These are phyloP conservation scores for Orchesella cincta DNA, from an alignment of 1,140 invertebrate genomes.

Conservation along the genomic window DNA sequence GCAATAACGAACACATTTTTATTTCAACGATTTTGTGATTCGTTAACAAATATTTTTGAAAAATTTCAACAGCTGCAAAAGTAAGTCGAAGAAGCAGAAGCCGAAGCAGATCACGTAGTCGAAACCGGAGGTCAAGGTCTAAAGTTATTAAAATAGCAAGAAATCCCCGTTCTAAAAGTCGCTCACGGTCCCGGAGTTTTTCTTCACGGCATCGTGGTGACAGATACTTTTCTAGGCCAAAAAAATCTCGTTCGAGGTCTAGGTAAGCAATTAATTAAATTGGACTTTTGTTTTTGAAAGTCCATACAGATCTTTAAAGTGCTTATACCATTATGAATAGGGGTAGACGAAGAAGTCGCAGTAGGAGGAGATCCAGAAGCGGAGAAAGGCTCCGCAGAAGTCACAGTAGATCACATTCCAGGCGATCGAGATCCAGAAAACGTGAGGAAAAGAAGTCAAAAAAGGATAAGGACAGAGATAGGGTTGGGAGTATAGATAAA, in stretches of 20 bases:
- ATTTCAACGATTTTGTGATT: no score
- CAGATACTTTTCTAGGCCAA: slow-evolving; percentile 49
- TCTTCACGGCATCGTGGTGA: slow-evolving; percentile 56
- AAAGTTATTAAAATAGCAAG: no score
- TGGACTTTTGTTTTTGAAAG: neutral
- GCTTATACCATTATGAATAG: no score
- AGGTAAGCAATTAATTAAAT: slow-evolving; percentile 38
- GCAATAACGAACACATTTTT: no score
- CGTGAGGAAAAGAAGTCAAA: slow-evolving; percentile 56
- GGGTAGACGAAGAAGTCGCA: slow-evolving; percentile 36
- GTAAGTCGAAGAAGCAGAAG: slow-evolving; percentile 77
- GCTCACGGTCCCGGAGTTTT: slow-evolving; percentile 61
- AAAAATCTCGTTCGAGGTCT: slow-evolving; percentile 47
- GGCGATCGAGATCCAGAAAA: slow-evolving; percentile 54
- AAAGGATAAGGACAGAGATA: slow-evolving; percentile 54
- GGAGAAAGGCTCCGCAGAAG: slow-evolving; percentile 57
- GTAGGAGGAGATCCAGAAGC: slow-evolving; percentile 53
- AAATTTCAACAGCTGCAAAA: slow-evolving; percentile 78
- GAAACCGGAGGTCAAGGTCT: slow-evolving; percentile 61
- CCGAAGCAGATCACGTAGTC: slow-evolving; percentile 59
- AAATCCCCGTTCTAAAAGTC: slow-evolving; percentile 50
- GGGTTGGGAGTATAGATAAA: slow-evolving; percentile 38
- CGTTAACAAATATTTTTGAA: no score
- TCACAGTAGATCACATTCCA: slow-evolving; percentile 58
- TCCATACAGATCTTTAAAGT: no score